Conservation (phyloP, 2,113 vertebrate genomes). For the Tupaia tana region DNA sequence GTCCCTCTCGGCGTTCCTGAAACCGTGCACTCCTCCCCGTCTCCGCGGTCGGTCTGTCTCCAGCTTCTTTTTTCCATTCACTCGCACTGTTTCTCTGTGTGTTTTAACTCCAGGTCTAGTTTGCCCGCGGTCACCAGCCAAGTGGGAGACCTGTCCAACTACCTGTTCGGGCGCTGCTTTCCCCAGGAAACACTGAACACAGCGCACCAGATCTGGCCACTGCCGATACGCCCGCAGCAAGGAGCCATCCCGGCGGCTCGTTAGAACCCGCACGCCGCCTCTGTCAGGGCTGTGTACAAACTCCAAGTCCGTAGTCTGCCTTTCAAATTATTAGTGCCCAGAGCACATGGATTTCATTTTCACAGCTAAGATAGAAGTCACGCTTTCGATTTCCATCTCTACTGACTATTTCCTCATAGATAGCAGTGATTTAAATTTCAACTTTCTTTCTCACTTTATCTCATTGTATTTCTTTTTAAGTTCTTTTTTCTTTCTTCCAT, state of each 20-base stretch:
- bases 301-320: neutral
- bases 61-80: neutral
- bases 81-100: accelerated
- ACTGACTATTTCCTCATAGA: neutral
- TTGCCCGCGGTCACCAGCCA: neutral
- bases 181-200: neutral
- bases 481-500: neutral
- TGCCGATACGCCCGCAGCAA: accelerated
- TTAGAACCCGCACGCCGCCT: neutral
- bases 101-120: neutral
- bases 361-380: neutral
- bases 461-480: neutral
- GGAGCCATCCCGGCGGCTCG: neutral
- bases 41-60: accelerated
- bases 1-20: neutral
- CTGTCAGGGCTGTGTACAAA: neutral
- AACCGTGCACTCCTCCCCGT: neutral
- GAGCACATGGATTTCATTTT: neutral
- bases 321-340: neutral
- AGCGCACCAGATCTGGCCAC: accelerated
- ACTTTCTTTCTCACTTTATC: neutral
- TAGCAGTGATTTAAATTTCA: neutral
- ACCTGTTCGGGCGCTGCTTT: neutral
- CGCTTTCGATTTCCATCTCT: neutral
- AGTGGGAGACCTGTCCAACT: neutral